A percentile compares a stretch with the other conserved stretches of the same genome.
Evolutionary conservation across 2,113 vertebrate genomes (phyloP).

Genomic region (Neodon shergylaensis): DNA sequence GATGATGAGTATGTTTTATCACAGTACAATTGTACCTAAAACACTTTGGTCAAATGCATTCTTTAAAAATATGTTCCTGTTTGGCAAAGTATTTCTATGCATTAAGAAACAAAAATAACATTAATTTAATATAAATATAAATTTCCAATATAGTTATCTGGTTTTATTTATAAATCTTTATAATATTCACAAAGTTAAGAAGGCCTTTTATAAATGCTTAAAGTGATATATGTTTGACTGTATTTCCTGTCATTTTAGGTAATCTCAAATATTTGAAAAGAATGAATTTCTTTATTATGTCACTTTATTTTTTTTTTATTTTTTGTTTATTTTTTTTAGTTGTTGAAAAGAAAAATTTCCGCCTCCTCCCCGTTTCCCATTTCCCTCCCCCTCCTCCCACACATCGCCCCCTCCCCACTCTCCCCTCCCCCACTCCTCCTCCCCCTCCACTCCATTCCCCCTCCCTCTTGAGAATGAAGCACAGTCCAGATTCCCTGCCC

Average conservation of each 20-base stretch:
- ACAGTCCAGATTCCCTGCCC: too few relatives aligned
- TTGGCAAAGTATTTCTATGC: background rate
- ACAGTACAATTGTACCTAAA: background rate
- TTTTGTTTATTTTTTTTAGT: too few relatives aligned
- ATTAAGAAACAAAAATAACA: background rate
- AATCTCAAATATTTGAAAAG: background rate
- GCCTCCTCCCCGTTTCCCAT: too few relatives aligned
- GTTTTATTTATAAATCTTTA: background rate
- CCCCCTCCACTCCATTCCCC: too few relatives aligned
- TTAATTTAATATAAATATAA: background rate
- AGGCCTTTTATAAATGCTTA: background rate
- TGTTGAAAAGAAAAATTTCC: too few relatives aligned
- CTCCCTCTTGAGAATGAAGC: too few relatives aligned
- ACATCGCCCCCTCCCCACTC: too few relatives aligned
- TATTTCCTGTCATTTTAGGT: background rate
- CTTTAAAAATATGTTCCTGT: background rate
- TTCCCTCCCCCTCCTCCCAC: too few relatives aligned
- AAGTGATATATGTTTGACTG: background rate
- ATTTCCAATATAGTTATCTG: background rate
- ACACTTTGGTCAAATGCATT: background rate
- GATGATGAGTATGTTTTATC: background rate
- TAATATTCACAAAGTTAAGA: background rate
- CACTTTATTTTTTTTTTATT: too few relatives aligned
- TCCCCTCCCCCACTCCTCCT: too few relatives aligned
- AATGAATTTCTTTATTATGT: background rate